Evolutionary conservation across 2,797 vertebrate genomes (phyloP), one percentile per base, ranked within the genome.

Genomic region (Gymnothorax reevesii): DNA sequence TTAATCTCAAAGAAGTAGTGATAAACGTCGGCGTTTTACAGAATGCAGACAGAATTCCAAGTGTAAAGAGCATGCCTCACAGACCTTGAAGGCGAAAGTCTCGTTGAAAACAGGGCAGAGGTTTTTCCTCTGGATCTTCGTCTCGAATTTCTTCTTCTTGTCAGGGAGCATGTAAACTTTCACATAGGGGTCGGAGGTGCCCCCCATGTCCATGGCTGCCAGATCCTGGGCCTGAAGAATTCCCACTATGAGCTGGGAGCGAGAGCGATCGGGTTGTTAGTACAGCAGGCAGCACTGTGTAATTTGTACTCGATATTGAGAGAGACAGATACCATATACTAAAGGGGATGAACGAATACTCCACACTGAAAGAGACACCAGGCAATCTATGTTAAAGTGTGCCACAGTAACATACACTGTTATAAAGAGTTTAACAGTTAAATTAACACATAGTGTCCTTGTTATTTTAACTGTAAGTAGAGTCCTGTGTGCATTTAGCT

Each of bases 91-190:
- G 10, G 90, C 95, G 86, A 98, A 98, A 0, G 95, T 97, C 92
- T 98, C 97, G 1, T 97, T 97, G 88, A 98, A 98, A 59, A 96
- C 96, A 0, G 97, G 97, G 89, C 95, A 96, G 57, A 98, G 96
- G 54, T 97, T 98, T 91, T 98, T 98, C 89, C 97, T 95, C 88
- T 98, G 97, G 84, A 98, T 90, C 94, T 97, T 98, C 83, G 97
- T 98, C 93, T 98, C 97, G 62, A 96, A 95, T 90, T 97, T 97
- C 90, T 97, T 97, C 92, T 97, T 97, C 92, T 98, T 98, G 93
- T 98, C 97, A 0, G 97, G 97, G 33, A 98, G 92, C 94, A 98
- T 95, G 94, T 96, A 98, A 33, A 98, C 97, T 90, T 97, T 97
- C 87, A 98, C 97, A 0, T 98, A 98, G 10, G 97, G 97, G 89